These are phyloP conservation scores for Hirtodrosophila cameraria DNA, from an alignment of 2,888 invertebrate genomes.

Conservation along the genomic window DNA sequence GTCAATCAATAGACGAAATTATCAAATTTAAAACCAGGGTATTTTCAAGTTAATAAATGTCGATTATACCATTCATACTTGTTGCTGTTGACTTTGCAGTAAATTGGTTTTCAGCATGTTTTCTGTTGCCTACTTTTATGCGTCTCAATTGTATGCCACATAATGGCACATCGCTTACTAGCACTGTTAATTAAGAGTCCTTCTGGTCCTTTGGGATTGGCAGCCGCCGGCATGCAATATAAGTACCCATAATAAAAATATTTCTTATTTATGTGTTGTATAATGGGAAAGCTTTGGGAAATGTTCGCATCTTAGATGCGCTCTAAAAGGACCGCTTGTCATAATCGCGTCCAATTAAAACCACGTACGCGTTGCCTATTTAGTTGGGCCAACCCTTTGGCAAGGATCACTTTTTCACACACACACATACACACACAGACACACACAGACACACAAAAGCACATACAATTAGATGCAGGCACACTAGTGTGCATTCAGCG, in stretches of 20 bases:
- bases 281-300: background rate
- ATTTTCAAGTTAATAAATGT: background rate
- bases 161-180: slow-evolving; percentile 10
- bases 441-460: background rate
- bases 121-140: slow-evolving; percentile 50
- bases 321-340: background rate
- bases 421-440: background rate
- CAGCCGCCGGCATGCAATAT: slow-evolving; percentile 21
- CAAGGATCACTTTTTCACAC: background rate
- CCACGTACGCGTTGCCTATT: background rate
- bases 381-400: background rate
- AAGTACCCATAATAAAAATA: slow-evolving; percentile 11
- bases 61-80: background rate
- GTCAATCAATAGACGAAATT: too few species aligned
- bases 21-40: background rate
- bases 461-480: background rate
- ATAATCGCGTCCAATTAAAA: slow-evolving; percentile 2
- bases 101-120: slow-evolving; percentile 11
- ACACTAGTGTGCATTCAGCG: background rate
- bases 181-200: slow-evolving; percentile 10
- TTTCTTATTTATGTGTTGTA: slow-evolving; percentile 3
- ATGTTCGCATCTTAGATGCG: background rate
- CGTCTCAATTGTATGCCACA: slow-evolving; percentile 11
- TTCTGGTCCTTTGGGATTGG: background rate
- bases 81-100: slow-evolving; percentile 10